Base-by-base conservation (phyloP, 1,140 invertebrate species). In the Macrosteles quadrilineatus region DNA sequence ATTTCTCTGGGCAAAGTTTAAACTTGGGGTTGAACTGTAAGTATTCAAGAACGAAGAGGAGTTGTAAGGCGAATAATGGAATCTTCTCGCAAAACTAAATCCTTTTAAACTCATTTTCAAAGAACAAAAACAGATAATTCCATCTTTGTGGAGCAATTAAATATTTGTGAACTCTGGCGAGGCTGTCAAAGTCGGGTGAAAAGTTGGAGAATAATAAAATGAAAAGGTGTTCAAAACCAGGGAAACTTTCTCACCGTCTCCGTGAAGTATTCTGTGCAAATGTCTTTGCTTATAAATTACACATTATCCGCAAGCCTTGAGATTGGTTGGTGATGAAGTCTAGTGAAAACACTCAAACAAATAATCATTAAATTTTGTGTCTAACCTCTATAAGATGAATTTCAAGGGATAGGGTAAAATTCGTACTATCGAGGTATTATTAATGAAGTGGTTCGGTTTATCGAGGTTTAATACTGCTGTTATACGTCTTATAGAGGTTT, bases 241-340 rank as follows among this genome's bases (percentile, higher is more conserved):
- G 27, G 55, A 59, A 59, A 59, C 55, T 59, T 59, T 59, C 23
- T 23, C 4, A 11, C 21, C 2, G 11, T 4, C 9, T 2, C 4
- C 23, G 55, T 9, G 55, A 29, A 59, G 55, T 2, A 25, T 25
- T 25, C 25, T 25, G 27, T 59, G 25, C 25, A 59, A 59, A 59
- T 59, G 55, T 59, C 55, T 59, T 59, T 59, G 55, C 55, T 59
- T 59, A 59, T 59, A 59, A 29, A 59, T 59, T 59, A 59, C 55
- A 59, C 12, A 59, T 59, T 59, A 59, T 29, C 32, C 4, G 4
- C 32, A 6, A 14, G 32, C 32, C n/a, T n/a, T n/a, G n/a, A n/a
- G n/a, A n/a, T n/a, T n/a, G n/a, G n/a, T n/a, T n/a, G n/a, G n/a
- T n/a, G n/a, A n/a, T n/a, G n/a, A n/a, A n/a, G n/a, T n/a, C n/a